A percentile compares a stretch with the other conserved stretches of the same genome.
Evolutionary conservation across 2,888 invertebrate species (phyloP).

Genomic region (Noctuana brunneofusca): DNA sequence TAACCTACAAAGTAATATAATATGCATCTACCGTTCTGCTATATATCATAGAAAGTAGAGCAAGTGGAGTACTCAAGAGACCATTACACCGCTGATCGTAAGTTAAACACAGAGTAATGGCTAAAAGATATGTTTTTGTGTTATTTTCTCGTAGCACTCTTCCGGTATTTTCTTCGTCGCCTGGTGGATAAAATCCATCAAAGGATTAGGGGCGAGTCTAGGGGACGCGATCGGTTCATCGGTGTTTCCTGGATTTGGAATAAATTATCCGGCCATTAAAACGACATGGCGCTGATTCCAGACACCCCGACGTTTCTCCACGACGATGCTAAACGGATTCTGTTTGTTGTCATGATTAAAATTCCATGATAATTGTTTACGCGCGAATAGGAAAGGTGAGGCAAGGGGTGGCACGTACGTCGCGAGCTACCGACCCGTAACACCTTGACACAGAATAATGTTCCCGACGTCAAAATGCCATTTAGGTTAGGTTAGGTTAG

Average conservation of each 20-base stretch:
- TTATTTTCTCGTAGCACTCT: constrained; percentile 67
- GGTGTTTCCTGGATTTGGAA: constrained; percentile 71
- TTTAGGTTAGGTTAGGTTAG: no score
- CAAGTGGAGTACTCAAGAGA: constrained; percentile 31
- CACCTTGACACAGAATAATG: constrained; percentile 35
- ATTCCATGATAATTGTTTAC: constrained; percentile 35
- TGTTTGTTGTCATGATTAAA: constrained; percentile 34
- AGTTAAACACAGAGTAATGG: constrained; percentile 47
- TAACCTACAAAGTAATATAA: constrained; percentile 24
- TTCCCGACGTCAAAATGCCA: constrained; percentile 31
- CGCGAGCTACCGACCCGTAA: constrained; percentile 31
- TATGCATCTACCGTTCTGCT: constrained; percentile 12
- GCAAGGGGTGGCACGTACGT: constrained; percentile 29
- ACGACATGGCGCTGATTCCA: constrained; percentile 58
- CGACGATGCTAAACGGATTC: constrained; percentile 36
- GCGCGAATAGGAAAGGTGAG: constrained; percentile 33
- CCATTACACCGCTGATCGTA: constrained; percentile 38
- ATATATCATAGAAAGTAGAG: constrained; percentile 28
- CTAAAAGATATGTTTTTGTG: constrained; percentile 52
- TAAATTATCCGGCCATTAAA: constrained; percentile 77
- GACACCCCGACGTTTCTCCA: constrained; percentile 44
- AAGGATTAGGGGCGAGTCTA: constrained; percentile 75
- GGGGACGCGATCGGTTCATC: constrained; percentile 65
- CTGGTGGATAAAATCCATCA: constrained; percentile 73
- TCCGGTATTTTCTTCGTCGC: constrained; percentile 59